These are phyloP conservation scores for Potorous gilbertii DNA, from an alignment of 2,797 vertebrate species.

Conservation along the genomic window DNA sequence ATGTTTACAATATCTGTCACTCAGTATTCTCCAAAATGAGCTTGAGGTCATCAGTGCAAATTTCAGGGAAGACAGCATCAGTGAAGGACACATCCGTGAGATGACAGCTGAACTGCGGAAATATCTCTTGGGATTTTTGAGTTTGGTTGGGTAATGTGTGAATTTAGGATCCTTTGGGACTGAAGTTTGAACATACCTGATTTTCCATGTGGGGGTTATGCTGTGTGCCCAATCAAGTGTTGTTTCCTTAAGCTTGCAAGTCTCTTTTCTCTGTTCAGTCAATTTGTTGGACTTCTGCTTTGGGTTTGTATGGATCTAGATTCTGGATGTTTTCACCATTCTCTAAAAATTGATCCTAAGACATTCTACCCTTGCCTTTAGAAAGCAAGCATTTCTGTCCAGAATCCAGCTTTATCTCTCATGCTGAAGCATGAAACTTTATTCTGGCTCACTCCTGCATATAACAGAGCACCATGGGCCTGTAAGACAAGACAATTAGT, in stretches of 20 bases:
- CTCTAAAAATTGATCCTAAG: conserved; percentile 32
- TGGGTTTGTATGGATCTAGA: neutral
- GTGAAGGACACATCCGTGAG: conserved; percentile 39
- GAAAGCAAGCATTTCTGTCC: neutral
- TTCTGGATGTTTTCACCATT: conserved; percentile 23
- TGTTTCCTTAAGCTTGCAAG: neutral
- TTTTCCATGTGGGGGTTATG: neutral
- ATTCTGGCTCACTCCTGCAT: conserved; percentile 44
- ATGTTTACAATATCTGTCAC: conserved; percentile 97
- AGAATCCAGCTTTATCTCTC: neutral
- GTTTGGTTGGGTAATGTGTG: neutral
- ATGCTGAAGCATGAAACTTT: conserved; percentile 40
- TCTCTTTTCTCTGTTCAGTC: neutral
- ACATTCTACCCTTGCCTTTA: conserved; percentile 17
- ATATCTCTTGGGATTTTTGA: neutral
- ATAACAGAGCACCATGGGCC: conserved; percentile 45
- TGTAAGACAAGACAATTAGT: conserved; percentile 56
- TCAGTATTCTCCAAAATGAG: conserved; percentile 84
- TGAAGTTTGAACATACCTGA: neutral
- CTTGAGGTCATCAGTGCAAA: conserved; percentile 66
- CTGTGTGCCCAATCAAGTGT: neutral
- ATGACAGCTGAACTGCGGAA: conserved; percentile 34
- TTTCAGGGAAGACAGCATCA: conserved; percentile 66
- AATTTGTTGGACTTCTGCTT: conserved; percentile 33
- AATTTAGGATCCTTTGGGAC: neutral